Evolutionary conservation across 2,888 invertebrate genomes (phyloP).

Genomic region (Nasonovia ribisnigri): DNA sequence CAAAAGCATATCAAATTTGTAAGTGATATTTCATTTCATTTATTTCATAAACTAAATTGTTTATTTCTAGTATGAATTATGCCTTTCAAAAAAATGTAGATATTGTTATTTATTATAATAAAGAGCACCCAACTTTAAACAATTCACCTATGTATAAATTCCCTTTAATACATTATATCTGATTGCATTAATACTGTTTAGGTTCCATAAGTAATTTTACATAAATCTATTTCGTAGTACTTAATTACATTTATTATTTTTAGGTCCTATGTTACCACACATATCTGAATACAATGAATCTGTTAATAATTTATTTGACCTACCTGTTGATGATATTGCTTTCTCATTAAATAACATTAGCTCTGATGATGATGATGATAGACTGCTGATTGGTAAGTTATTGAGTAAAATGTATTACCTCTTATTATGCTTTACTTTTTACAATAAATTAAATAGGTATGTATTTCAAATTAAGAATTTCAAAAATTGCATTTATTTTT

Average conservation of each 20-base stretch:
- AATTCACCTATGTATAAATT: too few species aligned
- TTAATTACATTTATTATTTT: neutral
- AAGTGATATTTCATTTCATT: neutral
- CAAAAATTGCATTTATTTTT: too few species aligned
- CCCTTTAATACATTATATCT: too few species aligned
- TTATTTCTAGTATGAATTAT: neutral
- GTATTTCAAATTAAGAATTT: too few species aligned
- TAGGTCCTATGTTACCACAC: neutral
- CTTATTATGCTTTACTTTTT: neutral
- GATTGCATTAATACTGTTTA: too few species aligned
- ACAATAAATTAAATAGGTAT: too few species aligned
- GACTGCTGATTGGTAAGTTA: slow-evolving; percentile 27
- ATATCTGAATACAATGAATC: neutral
- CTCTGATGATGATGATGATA: slow-evolving; percentile 37
- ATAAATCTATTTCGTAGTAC: neutral
- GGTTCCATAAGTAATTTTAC: neutral
- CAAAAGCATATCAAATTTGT: neutral
- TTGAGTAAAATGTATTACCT: neutral
- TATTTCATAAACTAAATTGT: neutral
- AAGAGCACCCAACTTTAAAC: too few species aligned
- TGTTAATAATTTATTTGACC: neutral
- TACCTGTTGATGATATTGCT: neutral
- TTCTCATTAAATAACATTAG: neutral
- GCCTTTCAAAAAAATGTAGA: neutral
- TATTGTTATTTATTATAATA: neutral